A percentile compares a stretch with the other conserved stretches of the same genome.
Conservation (phyloP, 2,888 invertebrate genomes). For the Drosophila robusta region DNA sequence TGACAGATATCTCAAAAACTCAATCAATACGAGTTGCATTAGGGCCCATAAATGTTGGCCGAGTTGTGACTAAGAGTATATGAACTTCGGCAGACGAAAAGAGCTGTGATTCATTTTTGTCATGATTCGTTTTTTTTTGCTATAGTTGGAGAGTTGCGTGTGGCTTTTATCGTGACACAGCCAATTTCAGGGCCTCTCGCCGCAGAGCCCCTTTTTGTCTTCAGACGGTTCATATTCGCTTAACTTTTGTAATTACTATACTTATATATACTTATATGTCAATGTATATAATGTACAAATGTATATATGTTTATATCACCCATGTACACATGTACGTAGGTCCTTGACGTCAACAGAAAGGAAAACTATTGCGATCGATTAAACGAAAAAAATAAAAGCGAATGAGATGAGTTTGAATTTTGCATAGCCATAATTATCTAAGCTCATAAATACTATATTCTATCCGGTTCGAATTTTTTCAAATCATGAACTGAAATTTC, state of each 20-base stretch:
- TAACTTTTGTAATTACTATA: slow-evolving; percentile 57
- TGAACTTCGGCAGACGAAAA: slow-evolving; percentile 3
- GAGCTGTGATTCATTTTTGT: slow-evolving; percentile 16
- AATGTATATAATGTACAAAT: slow-evolving; percentile 5
- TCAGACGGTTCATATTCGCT: slow-evolving; percentile 34
- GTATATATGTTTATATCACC: neutral
- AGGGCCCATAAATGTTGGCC: too few relatives aligned
- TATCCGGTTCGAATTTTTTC: neutral
- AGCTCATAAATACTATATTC: neutral
- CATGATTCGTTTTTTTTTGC: slow-evolving; percentile 32
- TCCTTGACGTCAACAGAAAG: slow-evolving; percentile 59
- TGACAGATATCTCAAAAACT: too few relatives aligned
- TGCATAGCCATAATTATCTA: neutral
- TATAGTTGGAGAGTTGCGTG: slow-evolving; percentile 52
- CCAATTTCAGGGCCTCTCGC: slow-evolving; percentile 54
- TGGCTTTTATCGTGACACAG: slow-evolving; percentile 61
- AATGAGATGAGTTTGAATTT: slow-evolving; percentile 16
- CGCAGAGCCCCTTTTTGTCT: slow-evolving; percentile 27
- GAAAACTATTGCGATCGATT: slow-evolving; percentile 55
- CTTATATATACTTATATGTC: slow-evolving; percentile 29
- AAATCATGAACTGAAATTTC: too few relatives aligned
- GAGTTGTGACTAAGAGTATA: neutral
- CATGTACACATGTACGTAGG: neutral
- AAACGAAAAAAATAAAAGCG: slow-evolving; percentile 15
- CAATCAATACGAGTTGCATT: too few relatives aligned